These are phyloP conservation scores for Rambutsinella grinnellia DNA, from an alignment of 2,888 invertebrate species.

Conservation along the genomic window DNA sequence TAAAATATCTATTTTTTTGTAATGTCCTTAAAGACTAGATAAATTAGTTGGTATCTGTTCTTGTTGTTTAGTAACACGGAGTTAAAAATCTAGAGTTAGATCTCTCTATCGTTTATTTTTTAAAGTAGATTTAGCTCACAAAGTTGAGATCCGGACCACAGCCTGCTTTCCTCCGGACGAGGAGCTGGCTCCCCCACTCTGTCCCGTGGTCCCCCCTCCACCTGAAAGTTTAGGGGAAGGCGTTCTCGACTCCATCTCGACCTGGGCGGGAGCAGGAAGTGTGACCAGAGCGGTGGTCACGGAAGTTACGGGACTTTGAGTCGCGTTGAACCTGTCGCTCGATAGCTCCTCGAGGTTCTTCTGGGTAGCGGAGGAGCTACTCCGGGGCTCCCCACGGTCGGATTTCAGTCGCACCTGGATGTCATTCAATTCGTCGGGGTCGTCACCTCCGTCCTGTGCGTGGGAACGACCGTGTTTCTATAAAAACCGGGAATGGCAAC, in stretches of 20 bases:
- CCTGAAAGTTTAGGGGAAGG: conserved; percentile 60
- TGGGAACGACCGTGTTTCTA: conserved; percentile 65
- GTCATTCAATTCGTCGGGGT: conserved; percentile 70
- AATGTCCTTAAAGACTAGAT: too few relatives aligned
- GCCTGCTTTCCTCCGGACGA: conserved; percentile 62
- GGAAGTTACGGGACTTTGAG: conserved; percentile 65
- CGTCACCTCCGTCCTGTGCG: conserved; percentile 66
- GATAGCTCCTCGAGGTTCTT: conserved; percentile 49
- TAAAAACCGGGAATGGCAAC: conserved; percentile 36
- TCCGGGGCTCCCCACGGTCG: conserved; percentile 46
- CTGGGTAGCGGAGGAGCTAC: conserved; percentile 53
- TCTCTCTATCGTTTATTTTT: neutral
- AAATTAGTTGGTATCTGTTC: too few relatives aligned
- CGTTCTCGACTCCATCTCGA: conserved; percentile 66
- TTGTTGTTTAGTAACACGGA: neutral
- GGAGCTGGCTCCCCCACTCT: conserved; percentile 17
- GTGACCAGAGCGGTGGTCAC: conserved; percentile 66
- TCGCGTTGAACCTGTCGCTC: conserved; percentile 61
- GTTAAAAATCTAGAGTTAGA: conserved; percentile 31
- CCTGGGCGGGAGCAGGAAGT: conserved; percentile 65
- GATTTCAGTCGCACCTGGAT: conserved; percentile 69
- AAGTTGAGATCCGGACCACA: conserved; percentile 65
- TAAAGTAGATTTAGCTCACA: conserved; percentile 62
- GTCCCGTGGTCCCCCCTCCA: conserved; percentile 32
- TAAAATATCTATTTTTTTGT: too few relatives aligned